phyloP scores from a whole-genome alignment of 2,113 vertebrate species.

The Poeciliopsis occidentalis region DNA sequence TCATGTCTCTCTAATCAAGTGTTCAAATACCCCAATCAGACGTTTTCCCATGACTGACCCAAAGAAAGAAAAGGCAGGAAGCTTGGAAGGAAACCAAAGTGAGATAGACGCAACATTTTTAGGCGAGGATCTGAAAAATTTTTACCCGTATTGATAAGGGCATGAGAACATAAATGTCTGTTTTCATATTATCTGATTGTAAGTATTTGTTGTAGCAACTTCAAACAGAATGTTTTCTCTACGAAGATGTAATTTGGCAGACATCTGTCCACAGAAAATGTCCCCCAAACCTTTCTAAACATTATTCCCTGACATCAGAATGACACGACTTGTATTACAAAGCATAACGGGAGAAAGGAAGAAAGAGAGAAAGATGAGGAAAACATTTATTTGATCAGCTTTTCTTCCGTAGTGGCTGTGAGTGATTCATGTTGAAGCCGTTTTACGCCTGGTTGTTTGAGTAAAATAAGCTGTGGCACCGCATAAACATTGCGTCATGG shows the following conservation, averaged over 20 bases:
- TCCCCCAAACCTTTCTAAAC: not conserved
- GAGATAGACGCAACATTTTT: slow-evolving; percentile 29
- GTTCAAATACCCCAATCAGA: not conserved
- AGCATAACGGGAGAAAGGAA: no score
- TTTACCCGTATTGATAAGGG: slow-evolving; percentile 27
- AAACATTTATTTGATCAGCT: no score
- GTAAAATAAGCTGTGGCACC: slow-evolving; percentile 10
- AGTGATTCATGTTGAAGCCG: not conserved
- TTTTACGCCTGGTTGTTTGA: slow-evolving; percentile 1
- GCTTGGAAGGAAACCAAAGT: slow-evolving; percentile 51
- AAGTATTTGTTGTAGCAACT: not conserved
- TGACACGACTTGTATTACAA: no score
- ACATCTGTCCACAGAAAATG: not conserved
- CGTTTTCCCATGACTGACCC: not conserved
- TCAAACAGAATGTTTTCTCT: not conserved
- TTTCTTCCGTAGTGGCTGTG: not conserved
- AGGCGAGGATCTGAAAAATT: slow-evolving; percentile 35
- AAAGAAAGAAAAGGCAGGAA: slow-evolving; percentile 31
- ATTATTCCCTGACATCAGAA: no score
- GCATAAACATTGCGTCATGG: slow-evolving; percentile 46
- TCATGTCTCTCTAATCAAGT: no score
- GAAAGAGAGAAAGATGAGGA: no score
- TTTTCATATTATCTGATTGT: not conserved
- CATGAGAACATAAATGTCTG: not conserved
- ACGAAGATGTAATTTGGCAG: not conserved